These are phyloP conservation scores for Decapterus maruadsi DNA, from an alignment of 2,797 vertebrate species.

Conservation along the genomic window DNA sequence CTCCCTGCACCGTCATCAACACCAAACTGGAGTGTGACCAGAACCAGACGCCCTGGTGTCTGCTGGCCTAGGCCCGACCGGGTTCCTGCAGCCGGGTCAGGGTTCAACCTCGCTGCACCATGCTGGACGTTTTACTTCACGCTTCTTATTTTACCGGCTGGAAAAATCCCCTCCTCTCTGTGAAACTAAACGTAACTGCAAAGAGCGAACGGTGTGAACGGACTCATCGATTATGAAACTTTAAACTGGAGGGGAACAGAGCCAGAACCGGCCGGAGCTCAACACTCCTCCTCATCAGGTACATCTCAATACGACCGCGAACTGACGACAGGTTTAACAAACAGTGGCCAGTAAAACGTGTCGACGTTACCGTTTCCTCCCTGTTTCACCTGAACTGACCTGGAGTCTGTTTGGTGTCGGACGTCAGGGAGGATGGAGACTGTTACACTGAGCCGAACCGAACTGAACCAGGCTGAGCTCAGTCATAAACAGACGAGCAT, in stretches of 20 bases:
- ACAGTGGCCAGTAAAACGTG: no score
- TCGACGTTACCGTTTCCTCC: no score
- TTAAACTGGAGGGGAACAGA: not conserved
- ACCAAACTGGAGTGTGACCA: constrained; percentile 91
- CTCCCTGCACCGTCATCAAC: constrained; percentile 93
- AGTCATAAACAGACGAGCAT: not conserved
- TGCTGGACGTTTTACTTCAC: not conserved
- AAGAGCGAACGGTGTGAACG: no score
- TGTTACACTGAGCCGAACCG: constrained; percentile 2
- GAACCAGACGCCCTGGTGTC: constrained; percentile 93
- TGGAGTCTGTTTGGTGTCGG: not conserved
- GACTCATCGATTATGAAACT: no score
- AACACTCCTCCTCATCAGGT: not conserved
- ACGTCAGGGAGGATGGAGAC: not conserved
- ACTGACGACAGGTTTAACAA: no score
- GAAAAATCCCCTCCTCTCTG: not conserved
- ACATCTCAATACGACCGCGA: not conserved
- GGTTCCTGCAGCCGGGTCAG: not conserved
- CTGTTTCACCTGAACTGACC: not conserved
- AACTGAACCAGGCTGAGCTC: not conserved
- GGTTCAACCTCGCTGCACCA: not conserved
- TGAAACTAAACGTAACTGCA: not conserved
- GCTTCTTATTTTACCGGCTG: not conserved
- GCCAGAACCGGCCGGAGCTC: not conserved
- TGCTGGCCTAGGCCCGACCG: constrained; percentile 80